Evolutionary conservation across 2,113 vertebrate genomes (phyloP), one percentile per base, ranked within the genome.

Genomic region (Corapipo altera): DNA sequence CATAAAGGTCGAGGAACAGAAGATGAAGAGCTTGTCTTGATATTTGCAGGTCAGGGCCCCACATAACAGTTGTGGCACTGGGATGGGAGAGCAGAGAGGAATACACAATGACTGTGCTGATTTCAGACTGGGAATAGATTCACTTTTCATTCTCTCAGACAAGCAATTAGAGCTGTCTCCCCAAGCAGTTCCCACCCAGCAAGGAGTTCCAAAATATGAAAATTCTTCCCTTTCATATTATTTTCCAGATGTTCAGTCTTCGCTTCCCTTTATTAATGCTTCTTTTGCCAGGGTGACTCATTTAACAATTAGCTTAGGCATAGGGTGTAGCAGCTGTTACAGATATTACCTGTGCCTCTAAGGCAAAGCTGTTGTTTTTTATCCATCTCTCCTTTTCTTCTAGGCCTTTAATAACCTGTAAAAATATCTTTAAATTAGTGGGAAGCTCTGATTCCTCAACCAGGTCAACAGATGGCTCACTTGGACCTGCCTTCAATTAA

Each of bases 161-260:
- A 70, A 84, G 91, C 82, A 64, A 94, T 67, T 92, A 94, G 85
- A 93, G 73, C 39, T 3, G 9, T 86, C 69, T 90, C 81, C 85
- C 93, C 86, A 64, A 35, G 84, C 51, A 67, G 67, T 67, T 90
- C 80, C 86, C 66, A 75, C 73, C 49, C 78, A 77, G 95, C 85
- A 86, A 89, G 94, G 79, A 89, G 78, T 71, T 92, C 78, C 91
- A 76, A 80, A 88, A 95, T 94, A 95, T 83, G 83, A 76, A 62
- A 85, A 54, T 74, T 82, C 72, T 87, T 81, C 69, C 89, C 66
- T 66, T 84, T 91, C 51, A 64, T 85, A 92, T 76, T 92, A 64
- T 91, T 95, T 97, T 95, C 96, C 95, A 95, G 96, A 97, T 95
- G 92, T 96, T 97, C 93, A 91, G 49, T 93, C 54, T 67, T 71